These are phyloP conservation scores for Hydrocynus forskahlii DNA, from an alignment of 2,797 vertebrate genomes.

Conservation along the genomic window DNA sequence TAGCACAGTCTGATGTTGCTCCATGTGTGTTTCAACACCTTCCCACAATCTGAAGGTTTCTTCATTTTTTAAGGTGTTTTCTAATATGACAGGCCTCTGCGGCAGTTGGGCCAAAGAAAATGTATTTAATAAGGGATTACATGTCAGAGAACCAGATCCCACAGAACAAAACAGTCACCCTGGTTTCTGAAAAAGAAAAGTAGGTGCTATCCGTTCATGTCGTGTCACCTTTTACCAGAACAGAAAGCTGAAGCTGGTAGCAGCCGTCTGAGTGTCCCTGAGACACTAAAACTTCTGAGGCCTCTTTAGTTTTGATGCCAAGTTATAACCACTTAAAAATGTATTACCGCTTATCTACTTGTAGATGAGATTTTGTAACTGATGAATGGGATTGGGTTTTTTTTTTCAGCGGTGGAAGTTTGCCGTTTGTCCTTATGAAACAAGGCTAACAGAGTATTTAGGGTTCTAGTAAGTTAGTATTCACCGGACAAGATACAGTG, in stretches of 20 bases:
- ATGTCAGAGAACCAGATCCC: constrained; percentile 13
- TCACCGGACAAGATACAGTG: no score
- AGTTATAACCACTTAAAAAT: background rate
- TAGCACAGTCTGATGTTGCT: background rate
- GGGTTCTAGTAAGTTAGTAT: background rate
- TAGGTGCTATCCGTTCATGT: constrained; percentile 29
- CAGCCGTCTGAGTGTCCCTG: background rate
- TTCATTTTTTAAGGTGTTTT: background rate
- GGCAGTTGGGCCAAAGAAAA: background rate
- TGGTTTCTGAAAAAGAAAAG: constrained; percentile 13
- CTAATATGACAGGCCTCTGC: background rate
- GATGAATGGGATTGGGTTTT: background rate
- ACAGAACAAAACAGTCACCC: constrained; percentile 22
- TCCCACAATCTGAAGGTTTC: background rate
- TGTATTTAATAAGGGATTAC: constrained; percentile 1
- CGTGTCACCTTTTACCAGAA: constrained; percentile 29
- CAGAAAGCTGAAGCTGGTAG: constrained; percentile 6
- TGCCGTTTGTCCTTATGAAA: background rate
- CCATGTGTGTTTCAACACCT: background rate
- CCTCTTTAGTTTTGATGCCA: background rate
- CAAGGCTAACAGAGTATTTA: background rate
- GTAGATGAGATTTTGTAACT: background rate
- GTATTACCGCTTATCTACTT: background rate
- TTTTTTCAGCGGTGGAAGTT: no score
- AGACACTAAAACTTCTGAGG: background rate